These are phyloP conservation scores for Poecilia picta DNA, from an alignment of 2,797 vertebrate species.

Conservation along the genomic window DNA sequence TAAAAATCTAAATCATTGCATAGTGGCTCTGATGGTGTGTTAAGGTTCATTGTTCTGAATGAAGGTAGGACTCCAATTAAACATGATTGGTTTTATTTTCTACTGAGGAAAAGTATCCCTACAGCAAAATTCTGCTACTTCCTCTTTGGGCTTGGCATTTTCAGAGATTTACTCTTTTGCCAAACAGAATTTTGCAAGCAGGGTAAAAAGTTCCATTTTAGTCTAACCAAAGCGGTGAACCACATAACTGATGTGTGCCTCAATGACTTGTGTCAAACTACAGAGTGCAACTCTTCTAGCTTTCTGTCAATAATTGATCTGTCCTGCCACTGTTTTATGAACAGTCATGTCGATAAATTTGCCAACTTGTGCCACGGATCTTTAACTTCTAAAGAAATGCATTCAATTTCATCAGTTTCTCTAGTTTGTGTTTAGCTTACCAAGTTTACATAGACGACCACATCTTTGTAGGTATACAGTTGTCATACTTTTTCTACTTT, in stretches of 20 bases:
- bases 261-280: background rate
- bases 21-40: too few relatives aligned
- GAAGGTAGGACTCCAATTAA: background rate
- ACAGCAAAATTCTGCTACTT: background rate
- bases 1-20: too few relatives aligned
- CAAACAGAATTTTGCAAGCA: background rate
- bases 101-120: background rate
- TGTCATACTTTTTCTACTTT: too few relatives aligned
- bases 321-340: background rate
- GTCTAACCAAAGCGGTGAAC: background rate
- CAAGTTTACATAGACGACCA: background rate
- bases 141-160: background rate
- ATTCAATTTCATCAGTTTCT: background rate
- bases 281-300: background rate
- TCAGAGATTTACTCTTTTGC: background rate
- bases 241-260: background rate
- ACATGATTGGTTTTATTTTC: background rate
- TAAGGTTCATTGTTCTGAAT: too few relatives aligned
- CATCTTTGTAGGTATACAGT: too few relatives aligned
- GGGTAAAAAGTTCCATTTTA: background rate
- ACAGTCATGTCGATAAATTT: background rate
- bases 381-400: background rate
- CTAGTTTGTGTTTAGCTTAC: background rate
- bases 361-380: background rate
- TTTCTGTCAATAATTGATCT: background rate